These are phyloP conservation scores for Antitype chi DNA, from an alignment of 2,888 invertebrate species.

Conservation along the genomic window DNA sequence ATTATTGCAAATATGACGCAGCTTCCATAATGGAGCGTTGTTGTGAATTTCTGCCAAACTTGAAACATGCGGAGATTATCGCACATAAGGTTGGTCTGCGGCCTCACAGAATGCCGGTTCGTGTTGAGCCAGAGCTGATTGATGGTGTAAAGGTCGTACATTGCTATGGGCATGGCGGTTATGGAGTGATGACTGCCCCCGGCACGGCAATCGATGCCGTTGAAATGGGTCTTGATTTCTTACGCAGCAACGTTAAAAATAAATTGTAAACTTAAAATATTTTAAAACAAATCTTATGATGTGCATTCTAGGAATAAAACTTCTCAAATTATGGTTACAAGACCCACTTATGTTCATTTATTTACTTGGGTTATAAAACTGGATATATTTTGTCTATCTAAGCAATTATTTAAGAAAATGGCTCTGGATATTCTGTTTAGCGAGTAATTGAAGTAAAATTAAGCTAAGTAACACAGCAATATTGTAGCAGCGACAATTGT, in stretches of 20 bases:
- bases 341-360: neutral
- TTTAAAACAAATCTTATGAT: no score
- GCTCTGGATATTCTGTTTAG: no score
- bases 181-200: constrained; percentile 97
- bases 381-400: no score
- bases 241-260: constrained; percentile 77
- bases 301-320: neutral
- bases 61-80: constrained; percentile 91
- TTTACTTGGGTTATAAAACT: neutral
- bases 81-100: constrained; percentile 94
- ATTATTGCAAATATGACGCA: constrained; percentile 93
- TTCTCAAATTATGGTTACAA: neutral
- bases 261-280: constrained; percentile 74
- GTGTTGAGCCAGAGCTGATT: constrained; percentile 93
- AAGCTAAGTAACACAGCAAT: no score
- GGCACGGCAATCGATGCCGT: constrained; percentile 96
- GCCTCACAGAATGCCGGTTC: constrained; percentile 94
- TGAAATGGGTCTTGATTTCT: constrained; percentile 91
- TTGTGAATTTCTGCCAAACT: constrained; percentile 93
- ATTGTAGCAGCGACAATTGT: no score
- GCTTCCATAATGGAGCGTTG: constrained; percentile 95
- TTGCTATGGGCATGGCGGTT: constrained; percentile 98
- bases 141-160: constrained; percentile 93
- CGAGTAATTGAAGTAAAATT: no score
- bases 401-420: no score